phyloP scores from a whole-genome alignment of 37 sponge, comb jelly and placozoan genomes.

The Lycopodina hypogea region DNA sequence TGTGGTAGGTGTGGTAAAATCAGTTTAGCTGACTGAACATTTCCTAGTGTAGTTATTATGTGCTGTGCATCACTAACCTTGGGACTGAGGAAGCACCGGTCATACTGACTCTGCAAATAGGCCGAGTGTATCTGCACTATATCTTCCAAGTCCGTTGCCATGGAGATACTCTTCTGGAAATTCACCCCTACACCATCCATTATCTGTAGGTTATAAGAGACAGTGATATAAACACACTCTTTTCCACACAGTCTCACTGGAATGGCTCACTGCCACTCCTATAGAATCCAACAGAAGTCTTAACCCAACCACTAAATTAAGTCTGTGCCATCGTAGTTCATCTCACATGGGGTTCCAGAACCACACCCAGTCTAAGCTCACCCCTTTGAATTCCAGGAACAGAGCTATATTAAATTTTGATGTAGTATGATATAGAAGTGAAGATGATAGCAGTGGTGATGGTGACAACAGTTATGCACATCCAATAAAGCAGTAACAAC shows the following conservation, averaged over 20 bases:
- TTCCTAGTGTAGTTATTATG: not conserved
- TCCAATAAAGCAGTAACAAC: no score
- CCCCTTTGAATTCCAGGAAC: no score
- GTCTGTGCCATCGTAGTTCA: not conserved
- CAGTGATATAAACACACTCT: no score
- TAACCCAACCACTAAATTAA: not conserved
- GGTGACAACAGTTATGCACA: no score
- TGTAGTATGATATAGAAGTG: no score
- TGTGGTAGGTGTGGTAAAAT: no score
- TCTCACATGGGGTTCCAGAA: no score
- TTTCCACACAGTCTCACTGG: no score
- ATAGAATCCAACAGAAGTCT: not conserved
- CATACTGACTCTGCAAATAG: slow-evolving; percentile 35
- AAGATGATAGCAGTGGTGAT: not conserved
- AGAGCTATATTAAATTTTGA: no score
- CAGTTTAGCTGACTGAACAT: no score
- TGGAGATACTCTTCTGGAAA: slow-evolving; percentile 20
- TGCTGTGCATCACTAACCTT: slow-evolving; percentile 37
- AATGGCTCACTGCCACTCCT: not conserved
- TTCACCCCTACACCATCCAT: slow-evolving; percentile 61
- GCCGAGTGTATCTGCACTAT: slow-evolving; percentile 36
- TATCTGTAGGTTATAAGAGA: slow-evolving; percentile 25
- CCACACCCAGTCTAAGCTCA: no score
- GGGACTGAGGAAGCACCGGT: slow-evolving; percentile 62
- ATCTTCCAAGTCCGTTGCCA: slow-evolving; percentile 48